These are phyloP conservation scores for Ceratina australensis DNA, from an alignment of 1,140 invertebrate species.

Conservation along the genomic window DNA sequence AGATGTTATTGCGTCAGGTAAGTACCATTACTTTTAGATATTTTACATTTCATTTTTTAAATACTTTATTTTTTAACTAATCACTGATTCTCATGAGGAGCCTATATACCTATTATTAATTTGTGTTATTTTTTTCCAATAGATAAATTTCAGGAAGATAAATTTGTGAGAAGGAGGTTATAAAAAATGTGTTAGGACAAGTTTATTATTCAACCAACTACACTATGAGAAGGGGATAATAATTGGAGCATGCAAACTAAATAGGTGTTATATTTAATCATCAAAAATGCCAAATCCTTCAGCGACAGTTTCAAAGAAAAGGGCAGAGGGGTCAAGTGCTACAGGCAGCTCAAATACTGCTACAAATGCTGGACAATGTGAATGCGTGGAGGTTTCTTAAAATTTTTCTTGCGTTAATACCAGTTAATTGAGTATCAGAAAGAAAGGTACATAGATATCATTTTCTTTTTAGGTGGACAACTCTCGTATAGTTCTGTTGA, in stretches of 20 bases:
- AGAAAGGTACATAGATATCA: background rate
- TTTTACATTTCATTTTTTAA: background rate
- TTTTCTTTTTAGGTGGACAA: slow-evolving; percentile 85
- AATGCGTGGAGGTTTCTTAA: slow-evolving; percentile 57
- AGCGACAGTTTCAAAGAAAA: slow-evolving; percentile 51
- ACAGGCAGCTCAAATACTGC: background rate
- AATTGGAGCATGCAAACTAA: slow-evolving; percentile 40
- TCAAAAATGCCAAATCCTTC: slow-evolving; percentile 56
- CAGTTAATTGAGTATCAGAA: background rate
- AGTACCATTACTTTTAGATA: background rate
- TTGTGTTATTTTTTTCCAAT: background rate
- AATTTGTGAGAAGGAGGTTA: background rate
- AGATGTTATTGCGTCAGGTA: background rate
- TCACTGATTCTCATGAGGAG: background rate
- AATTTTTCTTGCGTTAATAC: background rate
- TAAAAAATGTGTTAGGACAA: background rate
- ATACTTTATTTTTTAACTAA: background rate
- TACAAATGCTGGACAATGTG: slow-evolving; percentile 29
- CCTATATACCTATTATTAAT: background rate
- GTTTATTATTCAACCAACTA: background rate
- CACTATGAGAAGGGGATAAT: background rate
- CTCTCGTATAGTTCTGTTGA: slow-evolving; percentile 87
- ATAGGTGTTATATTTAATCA: slow-evolving; percentile 38
- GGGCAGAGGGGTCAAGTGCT: background rate
- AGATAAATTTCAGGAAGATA: background rate